Evolutionary conservation across 2,797 vertebrate species (phyloP).

Genomic region (Borostomias antarcticus): DNA sequence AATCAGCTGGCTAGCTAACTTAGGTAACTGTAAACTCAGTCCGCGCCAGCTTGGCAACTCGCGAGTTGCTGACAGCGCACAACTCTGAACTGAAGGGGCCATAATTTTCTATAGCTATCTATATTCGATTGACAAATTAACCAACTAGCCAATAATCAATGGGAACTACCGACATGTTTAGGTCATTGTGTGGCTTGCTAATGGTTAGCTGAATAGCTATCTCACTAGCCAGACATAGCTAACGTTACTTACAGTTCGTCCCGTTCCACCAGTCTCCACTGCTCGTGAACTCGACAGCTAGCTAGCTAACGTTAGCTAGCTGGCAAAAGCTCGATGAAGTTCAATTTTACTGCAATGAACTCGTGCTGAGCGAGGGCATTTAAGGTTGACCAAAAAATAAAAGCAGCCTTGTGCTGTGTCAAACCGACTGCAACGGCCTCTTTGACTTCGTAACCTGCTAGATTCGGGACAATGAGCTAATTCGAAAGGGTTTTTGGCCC

Average conservation of each 20-base stretch:
- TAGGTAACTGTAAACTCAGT: too few species aligned
- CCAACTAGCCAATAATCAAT: background rate
- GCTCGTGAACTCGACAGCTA: background rate
- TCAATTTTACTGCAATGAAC: background rate
- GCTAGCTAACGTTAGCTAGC: background rate
- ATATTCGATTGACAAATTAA: background rate
- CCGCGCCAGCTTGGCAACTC: background rate
- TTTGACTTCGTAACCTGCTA: background rate
- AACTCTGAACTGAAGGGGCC: too few species aligned
- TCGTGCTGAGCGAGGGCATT: background rate
- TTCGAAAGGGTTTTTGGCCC: constrained; percentile 13
- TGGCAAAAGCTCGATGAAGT: background rate
- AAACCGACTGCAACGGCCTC: background rate
- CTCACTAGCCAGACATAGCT: background rate
- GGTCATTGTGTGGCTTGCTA: background rate
- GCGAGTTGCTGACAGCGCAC: background rate
- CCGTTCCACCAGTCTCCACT: background rate
- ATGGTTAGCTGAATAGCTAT: background rate
- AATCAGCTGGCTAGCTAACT: too few species aligned
- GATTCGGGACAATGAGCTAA: constrained; percentile 12
- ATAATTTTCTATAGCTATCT: too few species aligned
- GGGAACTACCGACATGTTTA: background rate
- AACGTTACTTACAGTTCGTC: constrained; percentile 6
- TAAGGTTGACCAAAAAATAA: background rate
- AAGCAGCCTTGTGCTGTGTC: background rate